Evolutionary conservation across 2,888 invertebrate species (phyloP).

Genomic region (Dermolepida albohirtum): DNA sequence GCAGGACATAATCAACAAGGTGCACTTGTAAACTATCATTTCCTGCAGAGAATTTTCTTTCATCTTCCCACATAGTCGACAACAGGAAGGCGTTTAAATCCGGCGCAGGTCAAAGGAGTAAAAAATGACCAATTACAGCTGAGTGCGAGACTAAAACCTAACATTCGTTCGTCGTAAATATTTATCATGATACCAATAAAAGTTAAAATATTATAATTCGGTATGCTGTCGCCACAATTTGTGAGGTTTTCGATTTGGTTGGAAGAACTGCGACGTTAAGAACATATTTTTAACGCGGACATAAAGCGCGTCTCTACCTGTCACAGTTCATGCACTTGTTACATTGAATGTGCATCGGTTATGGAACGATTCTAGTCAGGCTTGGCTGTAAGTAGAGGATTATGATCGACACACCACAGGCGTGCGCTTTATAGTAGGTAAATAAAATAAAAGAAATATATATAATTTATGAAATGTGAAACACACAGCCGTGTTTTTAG

Average conservation of each 20-base stretch:
- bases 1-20: background rate
- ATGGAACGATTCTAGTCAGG: too few relatives aligned
- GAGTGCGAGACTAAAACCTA: background rate
- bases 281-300: too few relatives aligned
- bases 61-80: slow-evolving; percentile 22
- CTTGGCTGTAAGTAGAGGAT: too few relatives aligned
- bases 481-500: too few relatives aligned
- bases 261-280: background rate
- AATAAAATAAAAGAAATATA: too few relatives aligned
- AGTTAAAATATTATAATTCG: slow-evolving; percentile 15
- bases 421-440: too few relatives aligned
- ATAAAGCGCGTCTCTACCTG: too few relatives aligned
- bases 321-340: too few relatives aligned
- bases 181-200: slow-evolving; percentile 3
- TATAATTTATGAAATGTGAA: too few relatives aligned
- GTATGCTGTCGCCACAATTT: background rate
- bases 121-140: slow-evolving; percentile 1
- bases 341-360: too few relatives aligned
- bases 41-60: slow-evolving; percentile 25
- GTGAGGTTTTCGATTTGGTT: background rate
- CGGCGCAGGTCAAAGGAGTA: slow-evolving; percentile 13
- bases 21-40: slow-evolving; percentile 21
- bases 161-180: slow-evolving; percentile 10
- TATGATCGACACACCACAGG: too few relatives aligned
- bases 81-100: slow-evolving; percentile 31